phyloP scores from a whole-genome alignment of 2,797 vertebrate species.

The Tapera naevia region DNA sequence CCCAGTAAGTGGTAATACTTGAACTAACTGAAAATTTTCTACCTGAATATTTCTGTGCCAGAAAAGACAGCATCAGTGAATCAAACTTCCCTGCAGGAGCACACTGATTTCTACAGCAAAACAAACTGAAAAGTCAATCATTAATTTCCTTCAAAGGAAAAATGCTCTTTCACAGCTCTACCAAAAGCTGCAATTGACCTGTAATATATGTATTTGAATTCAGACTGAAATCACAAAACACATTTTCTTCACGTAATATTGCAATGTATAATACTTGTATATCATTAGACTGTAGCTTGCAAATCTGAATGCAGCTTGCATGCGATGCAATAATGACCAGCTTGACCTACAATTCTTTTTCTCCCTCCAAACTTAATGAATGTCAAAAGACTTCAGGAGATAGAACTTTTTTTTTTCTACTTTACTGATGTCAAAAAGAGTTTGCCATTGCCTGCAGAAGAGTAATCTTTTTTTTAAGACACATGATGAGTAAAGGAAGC shows the following conservation, averaged over 20 bases:
- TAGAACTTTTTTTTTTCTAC: neutral
- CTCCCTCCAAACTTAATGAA: neutral
- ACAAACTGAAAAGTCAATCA: neutral
- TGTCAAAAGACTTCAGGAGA: neutral
- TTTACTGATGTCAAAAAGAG: neutral
- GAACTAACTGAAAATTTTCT: neutral
- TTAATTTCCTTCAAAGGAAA: neutral
- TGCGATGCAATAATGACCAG: neutral
- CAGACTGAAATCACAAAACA: neutral
- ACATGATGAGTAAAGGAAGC: neutral
- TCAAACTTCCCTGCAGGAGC: neutral
- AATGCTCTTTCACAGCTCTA: neutral
- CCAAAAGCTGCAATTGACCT: neutral
- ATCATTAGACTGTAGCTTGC: neutral
- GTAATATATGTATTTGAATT: neutral
- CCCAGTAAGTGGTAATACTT: neutral
- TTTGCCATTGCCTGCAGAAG: neutral
- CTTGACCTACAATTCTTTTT: neutral
- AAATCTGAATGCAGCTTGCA: neutral
- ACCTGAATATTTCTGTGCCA: neutral
- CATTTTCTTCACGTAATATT: neutral
- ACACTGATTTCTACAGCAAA: neutral
- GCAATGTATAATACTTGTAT: neutral
- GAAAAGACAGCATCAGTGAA: neutral
- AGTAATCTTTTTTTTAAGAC: neutral